Conservation (phyloP, 2,113 vertebrate genomes). For the Halcyon senegalensis region DNA sequence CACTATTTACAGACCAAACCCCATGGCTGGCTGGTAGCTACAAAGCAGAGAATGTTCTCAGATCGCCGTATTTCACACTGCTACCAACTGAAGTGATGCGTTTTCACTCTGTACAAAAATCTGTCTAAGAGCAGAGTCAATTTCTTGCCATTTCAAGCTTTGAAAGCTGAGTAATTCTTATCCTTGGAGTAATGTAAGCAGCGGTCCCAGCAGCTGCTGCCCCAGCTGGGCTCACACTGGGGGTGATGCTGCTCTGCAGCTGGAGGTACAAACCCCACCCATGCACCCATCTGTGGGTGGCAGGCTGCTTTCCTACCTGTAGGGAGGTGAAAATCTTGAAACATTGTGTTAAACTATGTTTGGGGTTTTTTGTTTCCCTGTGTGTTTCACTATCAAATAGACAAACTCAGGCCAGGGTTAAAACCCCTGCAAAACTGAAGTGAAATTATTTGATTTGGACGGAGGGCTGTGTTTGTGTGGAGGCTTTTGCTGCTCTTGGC, state of each 20-base stretch:
- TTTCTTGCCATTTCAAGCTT: neutral
- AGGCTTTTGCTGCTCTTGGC: neutral
- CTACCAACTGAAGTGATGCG: neutral
- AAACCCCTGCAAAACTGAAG: rapidly evolving
- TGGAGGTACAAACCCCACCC: neutral
- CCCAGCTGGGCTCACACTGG: neutral
- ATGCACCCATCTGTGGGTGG: neutral
- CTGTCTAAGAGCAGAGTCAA: neutral
- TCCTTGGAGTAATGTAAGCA: neutral
- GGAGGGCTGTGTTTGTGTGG: neutral
- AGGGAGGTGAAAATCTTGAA: neutral
- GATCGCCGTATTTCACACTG: neutral
- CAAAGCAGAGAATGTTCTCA: neutral
- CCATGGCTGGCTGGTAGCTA: neutral
- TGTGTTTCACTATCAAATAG: neutral
- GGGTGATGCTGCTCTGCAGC: neutral
- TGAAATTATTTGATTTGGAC: neutral
- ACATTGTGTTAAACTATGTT: neutral
- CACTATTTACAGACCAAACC: neutral
- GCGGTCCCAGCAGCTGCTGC: neutral
- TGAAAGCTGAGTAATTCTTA: neutral
- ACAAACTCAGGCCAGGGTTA: neutral
- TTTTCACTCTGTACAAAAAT: neutral
- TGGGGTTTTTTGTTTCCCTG: rapidly evolving
- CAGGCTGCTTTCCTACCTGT: neutral